A percentile compares a stretch with the other conserved stretches of the same genome.
Conservation (phyloP, 2,797 vertebrate genomes). For the Manis javanica region DNA sequence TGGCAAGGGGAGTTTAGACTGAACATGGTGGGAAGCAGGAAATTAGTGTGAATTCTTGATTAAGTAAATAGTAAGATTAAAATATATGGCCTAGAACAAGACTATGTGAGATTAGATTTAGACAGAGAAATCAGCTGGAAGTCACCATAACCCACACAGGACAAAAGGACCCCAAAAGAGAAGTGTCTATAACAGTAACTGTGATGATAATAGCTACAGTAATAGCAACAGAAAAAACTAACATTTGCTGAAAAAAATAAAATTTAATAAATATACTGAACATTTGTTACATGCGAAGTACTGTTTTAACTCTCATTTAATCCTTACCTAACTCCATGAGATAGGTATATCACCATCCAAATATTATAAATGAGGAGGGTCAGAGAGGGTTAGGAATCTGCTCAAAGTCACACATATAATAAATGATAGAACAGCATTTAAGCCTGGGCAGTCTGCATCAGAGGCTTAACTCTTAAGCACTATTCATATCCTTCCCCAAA, state of each 20-base stretch:
- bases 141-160: neutral
- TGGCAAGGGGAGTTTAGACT: neutral
- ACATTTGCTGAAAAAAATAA: neutral
- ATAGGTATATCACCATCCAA: neutral
- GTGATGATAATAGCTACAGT: neutral
- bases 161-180: neutral
- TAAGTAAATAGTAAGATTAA: constrained; percentile 36
- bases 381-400: neutral
- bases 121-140: neutral
- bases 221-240: constrained; percentile 40
- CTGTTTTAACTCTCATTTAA: neutral
- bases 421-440: neutral
- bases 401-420: neutral
- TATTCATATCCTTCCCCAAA: neutral
- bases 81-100: neutral
- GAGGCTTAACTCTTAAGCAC: neutral
- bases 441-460: neutral
- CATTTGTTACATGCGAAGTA: neutral
- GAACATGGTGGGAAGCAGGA: constrained; percentile 21
- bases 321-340: neutral
- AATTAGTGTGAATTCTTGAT: neutral
- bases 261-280: neutral
- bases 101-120: neutral
- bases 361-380: neutral
- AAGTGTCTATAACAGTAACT: neutral